Evolutionary conservation across 1,140 invertebrate genomes (phyloP), one percentile per base, ranked within the genome.

Genomic region (Aphidius ervi): DNA sequence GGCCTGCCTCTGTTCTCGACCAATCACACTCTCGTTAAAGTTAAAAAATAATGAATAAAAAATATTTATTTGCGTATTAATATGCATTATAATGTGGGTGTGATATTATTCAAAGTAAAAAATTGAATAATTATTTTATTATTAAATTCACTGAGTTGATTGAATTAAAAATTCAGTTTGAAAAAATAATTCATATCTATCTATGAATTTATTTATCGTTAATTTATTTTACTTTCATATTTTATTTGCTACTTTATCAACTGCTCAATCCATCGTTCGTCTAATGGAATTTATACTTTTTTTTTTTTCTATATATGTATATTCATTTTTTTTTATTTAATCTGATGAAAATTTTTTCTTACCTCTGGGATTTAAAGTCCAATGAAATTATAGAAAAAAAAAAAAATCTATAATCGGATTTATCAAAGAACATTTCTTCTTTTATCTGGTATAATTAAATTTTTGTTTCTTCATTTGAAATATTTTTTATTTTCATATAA

Each of bases 1-100:
- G 71, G 72, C 71, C 70, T 75, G 71, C 64, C 70, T 58, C 50
- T 20, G 50, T 6, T 53, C 6, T 56, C 62, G 65, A 65, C 71
- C 72, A 74, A 75, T 74, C 46, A 23, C 23, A 54, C 10, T 39
- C 31, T 23, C n/a, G 10, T 48, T 23, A 46, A 50, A 10, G 43
- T 37, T 40, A 41, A 46, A 46, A 42, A 10, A 46, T 10, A 40
- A 57, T 46, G 5, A 9, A 59, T 42, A 53, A 52, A 52, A 59
- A 57, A 37, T 9, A 9, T 37, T 46, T 31, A 37, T 31, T 57
- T 23, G 37, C 56, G 48, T 7, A 40, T 59, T 52, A 47, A 37
- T 40, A 23, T 40, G 41, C 20, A 42, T 5, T 9, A 41, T 5
- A 10, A 54, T 54, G 52, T 54, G 39, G 52, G 52, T 54, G 52